Evolutionary conservation across 2,113 vertebrate genomes (phyloP).

Genomic region (Taurulus bubalis): DNA sequence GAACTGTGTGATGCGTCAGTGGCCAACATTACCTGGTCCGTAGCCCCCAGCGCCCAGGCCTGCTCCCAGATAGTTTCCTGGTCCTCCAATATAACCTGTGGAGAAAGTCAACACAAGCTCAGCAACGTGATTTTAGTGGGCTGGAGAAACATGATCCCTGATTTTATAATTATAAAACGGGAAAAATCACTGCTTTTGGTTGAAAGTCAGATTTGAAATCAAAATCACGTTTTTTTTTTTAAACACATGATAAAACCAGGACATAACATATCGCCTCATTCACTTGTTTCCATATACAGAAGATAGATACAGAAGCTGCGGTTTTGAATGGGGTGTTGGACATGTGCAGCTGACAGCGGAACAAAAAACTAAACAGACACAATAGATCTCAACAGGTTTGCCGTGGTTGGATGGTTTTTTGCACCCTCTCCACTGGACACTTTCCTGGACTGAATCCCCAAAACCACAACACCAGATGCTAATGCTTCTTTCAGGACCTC

Average conservation of each 20-base stretch:
- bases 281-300: conserved; percentile 2
- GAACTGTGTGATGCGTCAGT: background rate
- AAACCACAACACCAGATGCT: conserved; percentile 49
- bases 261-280: conserved; percentile 1
- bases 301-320: background rate
- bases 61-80: conserved; percentile 75
- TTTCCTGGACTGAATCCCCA: conserved; percentile 41
- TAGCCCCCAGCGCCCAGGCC: conserved; percentile 65
- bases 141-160: background rate
- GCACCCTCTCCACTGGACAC: background rate
- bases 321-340: background rate
- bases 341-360: conserved; percentile 13
- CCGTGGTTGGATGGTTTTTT: background rate
- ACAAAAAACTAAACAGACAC: background rate
- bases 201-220: background rate
- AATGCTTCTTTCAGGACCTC: conserved; percentile 18
- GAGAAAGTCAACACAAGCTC: conserved; percentile 29
- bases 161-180: background rate
- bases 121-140: conserved; percentile 2
- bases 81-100: conserved; percentile 73
- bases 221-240: background rate
- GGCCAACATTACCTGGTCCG: conserved; percentile 70
- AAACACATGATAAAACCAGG: background rate
- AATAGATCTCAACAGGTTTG: background rate
- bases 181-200: background rate